Conservation (phyloP, 2,888 invertebrate species). For the Polyommatus icarus region DNA sequence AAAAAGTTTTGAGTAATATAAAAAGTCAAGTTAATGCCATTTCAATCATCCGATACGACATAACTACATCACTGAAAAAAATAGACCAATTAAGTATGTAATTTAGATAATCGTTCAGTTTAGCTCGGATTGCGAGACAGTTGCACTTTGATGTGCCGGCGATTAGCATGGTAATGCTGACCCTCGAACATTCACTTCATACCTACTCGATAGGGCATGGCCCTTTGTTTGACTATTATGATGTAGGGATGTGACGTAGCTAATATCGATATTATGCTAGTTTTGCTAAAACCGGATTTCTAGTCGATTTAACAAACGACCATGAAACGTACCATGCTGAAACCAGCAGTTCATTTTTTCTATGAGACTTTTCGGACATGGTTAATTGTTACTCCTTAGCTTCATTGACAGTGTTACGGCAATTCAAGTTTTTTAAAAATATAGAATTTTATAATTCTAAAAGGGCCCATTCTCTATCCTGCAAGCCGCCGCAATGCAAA, state of each 20-base stretch:
- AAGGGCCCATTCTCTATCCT: too few species aligned
- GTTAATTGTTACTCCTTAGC: too few species aligned
- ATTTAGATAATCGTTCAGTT: slow-evolving; percentile 4
- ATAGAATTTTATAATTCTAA: too few species aligned
- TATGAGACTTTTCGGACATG: too few species aligned
- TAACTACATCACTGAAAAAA: neutral
- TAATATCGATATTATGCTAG: slow-evolving; percentile 19
- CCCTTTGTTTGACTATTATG: slow-evolving; percentile 44
- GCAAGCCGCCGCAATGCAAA: too few species aligned
- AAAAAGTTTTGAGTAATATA: too few species aligned
- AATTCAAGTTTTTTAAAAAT: too few species aligned
- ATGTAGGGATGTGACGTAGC: slow-evolving; percentile 33
- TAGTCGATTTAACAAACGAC: neutral
- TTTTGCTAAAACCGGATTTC: neutral
- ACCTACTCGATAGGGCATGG: slow-evolving; percentile 50
- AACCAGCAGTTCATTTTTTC: too few species aligned
- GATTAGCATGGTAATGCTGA: slow-evolving; percentile 40
- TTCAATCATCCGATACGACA: too few species aligned
- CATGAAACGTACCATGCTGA: too few species aligned
- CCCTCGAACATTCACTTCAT: slow-evolving; percentile 46
- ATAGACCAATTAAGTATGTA: neutral
- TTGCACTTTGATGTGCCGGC: slow-evolving; percentile 34
- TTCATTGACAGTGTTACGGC: too few species aligned
- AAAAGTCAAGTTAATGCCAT: too few species aligned
- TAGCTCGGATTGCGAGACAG: slow-evolving; percentile 5